A percentile compares a stretch with the other conserved stretches of the same genome.
phyloP scores from a whole-genome alignment of 2,797 vertebrate genomes.

The Tangara arthus region DNA sequence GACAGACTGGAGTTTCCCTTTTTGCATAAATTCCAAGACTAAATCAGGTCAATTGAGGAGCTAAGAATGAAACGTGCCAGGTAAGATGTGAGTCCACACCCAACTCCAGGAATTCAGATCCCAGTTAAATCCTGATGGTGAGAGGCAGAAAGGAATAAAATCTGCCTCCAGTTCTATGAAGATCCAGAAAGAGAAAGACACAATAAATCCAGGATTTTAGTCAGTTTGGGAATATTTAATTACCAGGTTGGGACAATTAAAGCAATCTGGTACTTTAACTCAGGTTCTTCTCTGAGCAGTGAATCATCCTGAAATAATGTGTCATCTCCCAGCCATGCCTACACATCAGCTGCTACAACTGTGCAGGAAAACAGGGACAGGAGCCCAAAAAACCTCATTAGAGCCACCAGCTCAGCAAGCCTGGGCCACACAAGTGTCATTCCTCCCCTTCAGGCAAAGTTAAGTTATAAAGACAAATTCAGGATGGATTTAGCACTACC shows the following conservation, averaged over 20 bases:
- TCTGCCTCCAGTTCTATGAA: background rate
- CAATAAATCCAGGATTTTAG: background rate
- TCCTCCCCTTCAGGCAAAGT: background rate
- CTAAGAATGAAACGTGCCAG: background rate
- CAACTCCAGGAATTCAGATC: background rate
- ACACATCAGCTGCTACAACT: conserved; percentile 67
- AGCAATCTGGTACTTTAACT: conserved; percentile 52
- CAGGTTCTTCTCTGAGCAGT: conserved; percentile 33
- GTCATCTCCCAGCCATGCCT: conserved; percentile 62
- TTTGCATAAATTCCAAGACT: background rate
- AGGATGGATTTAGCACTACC: background rate
- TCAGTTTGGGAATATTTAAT: conserved; percentile 18
- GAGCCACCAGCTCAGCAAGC: background rate
- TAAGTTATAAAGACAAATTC: background rate
- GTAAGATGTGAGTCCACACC: background rate
- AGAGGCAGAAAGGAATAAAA: background rate
- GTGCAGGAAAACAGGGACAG: conserved; percentile 21
- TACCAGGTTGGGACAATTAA: conserved; percentile 38
- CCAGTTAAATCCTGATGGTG: background rate
- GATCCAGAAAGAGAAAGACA: background rate
- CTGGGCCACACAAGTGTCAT: background rate
- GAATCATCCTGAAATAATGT: conserved; percentile 46
- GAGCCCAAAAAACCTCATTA: background rate
- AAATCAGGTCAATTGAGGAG: background rate
- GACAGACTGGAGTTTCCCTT: background rate